Evolutionary conservation across 53 echinoderm and acorn worm species (phyloP), one percentile per base, ranked within the genome.

Genomic region (Apostichopus leukothele): DNA sequence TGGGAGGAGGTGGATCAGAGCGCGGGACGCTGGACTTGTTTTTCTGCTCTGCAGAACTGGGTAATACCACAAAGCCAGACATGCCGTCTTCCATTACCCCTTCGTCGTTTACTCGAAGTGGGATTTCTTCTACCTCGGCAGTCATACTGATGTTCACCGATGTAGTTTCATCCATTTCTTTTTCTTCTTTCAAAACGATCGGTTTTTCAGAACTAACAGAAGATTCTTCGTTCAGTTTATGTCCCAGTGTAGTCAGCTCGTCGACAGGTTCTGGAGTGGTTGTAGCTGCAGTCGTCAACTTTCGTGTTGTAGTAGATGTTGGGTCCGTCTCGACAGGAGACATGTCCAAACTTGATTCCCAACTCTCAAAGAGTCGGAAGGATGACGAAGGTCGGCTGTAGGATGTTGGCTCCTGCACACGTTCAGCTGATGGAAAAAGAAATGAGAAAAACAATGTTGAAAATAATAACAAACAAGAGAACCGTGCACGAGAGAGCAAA

Each of bases 341-440:
- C 12, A 19, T 14, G 5, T 16, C 79, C 5, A 53, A 50, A n/a
- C 79, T 79, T 18, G 79, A 51, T 13, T 53, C 52, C 50, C 39
- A 51, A 53, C 79, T 79, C 19, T 79, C 50, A 51, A 79, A 53
- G 39, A 53, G 51, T 53, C 51, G 53, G 51, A 79, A 79, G 51
- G 79, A 79, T 79, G 79, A 79, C 8, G 79, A 79, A 7, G 53
- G 7, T 51, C 9, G n/a, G 50, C 79, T 79, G 79, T 12, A 63
- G 11, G 63, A 63, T 63, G 16, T 63, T 63, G 63, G 63, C 12
- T 63, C 79, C 5, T 79, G 52, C 50, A 52, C 51, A 2, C 16
- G 52, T 12, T 50, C 79, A 50, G 79, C 51, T 1, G n/a, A 51
- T 2, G 52, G 9, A 53, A 53, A 79, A 79, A 79, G 19, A 79